These are phyloP conservation scores for Laothoe populi DNA, from an alignment of 2,888 invertebrate species.

Conservation along the genomic window DNA sequence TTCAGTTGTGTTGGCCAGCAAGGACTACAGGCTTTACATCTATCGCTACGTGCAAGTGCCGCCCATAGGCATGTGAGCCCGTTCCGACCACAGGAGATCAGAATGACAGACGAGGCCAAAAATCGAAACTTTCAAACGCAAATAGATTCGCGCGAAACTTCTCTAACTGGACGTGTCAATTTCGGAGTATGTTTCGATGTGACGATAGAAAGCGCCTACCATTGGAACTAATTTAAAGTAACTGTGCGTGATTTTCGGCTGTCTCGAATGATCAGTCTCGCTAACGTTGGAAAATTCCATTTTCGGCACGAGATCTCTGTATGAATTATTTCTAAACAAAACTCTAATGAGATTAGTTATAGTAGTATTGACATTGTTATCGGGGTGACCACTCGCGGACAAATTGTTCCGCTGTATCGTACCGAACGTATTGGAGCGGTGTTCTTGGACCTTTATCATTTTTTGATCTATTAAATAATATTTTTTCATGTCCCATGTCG, in stretches of 20 bases:
- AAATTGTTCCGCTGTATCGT: constrained; percentile 79
- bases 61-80: constrained; percentile 90
- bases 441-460: constrained; percentile 82
- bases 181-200: constrained; percentile 44
- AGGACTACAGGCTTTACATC: constrained; percentile 99
- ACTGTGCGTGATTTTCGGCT: constrained; percentile 61
- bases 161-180: constrained; percentile 74
- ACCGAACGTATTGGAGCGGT: constrained; percentile 69
- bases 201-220: constrained; percentile 18
- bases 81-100: constrained; percentile 73
- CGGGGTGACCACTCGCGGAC: constrained; percentile 79
- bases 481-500: constrained; percentile 84
- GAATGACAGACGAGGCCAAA: constrained; percentile 75
- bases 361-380: constrained; percentile 85
- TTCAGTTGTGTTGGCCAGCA: constrained; percentile 98
- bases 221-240: constrained; percentile 19
- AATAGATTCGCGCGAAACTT: constrained; percentile 53
- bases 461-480: constrained; percentile 84
- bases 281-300: constrained; percentile 65
- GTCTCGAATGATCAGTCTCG: constrained; percentile 77
- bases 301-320: constrained; percentile 76
- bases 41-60: constrained; percentile 99
- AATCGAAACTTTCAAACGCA: constrained; percentile 66
- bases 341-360: constrained; percentile 84
- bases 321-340: constrained; percentile 79